Conservation (phyloP, 2,113 vertebrate species). For the Tympanuchus pallidicinctus region DNA sequence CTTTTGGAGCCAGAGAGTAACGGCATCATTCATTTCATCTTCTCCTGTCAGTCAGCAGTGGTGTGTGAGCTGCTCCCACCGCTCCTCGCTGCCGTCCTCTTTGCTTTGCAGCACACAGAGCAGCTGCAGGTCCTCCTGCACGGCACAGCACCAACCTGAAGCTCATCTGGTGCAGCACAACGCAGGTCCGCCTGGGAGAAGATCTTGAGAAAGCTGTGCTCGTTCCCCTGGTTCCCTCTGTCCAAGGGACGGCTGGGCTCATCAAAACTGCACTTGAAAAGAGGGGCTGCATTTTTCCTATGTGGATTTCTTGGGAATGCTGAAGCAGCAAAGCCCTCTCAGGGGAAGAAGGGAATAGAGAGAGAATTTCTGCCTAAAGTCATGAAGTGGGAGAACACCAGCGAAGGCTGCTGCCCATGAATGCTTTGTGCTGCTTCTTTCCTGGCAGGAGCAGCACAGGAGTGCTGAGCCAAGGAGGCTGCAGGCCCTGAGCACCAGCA, state of each 20-base stretch:
- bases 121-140: background rate
- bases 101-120: background rate
- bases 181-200: too few species aligned
- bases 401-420: accelerated
- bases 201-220: too few species aligned
- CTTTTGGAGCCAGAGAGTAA: background rate
- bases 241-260: too few species aligned
- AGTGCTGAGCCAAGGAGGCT: accelerated
- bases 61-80: background rate
- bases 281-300: too few species aligned
- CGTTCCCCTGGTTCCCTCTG: too few species aligned
- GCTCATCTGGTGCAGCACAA: too few species aligned
- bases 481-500: background rate
- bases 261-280: too few species aligned
- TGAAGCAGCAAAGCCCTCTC: accelerated
- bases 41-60: background rate
- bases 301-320: background rate
- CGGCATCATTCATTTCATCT: background rate
- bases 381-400: background rate
- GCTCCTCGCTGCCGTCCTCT: background rate
- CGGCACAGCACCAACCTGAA: too few species aligned
- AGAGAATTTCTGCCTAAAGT: background rate
- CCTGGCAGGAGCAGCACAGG: background rate
- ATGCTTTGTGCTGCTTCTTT: background rate
- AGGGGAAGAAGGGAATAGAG: background rate